phyloP scores from a whole-genome alignment of 2,888 invertebrate species.

The Noctua janthe region DNA sequence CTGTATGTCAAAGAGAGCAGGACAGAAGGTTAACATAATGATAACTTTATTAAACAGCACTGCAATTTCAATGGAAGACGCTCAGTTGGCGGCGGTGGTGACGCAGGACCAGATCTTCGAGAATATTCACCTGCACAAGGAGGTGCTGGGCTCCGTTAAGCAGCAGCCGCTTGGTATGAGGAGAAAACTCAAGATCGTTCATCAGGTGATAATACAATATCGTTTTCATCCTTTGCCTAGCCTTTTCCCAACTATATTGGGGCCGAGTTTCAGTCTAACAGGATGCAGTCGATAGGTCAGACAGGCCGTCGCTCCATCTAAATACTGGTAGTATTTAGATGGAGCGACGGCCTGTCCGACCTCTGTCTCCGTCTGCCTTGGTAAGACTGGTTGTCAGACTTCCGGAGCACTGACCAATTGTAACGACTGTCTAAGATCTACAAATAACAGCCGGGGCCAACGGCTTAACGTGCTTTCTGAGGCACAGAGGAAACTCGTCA shows the following conservation, averaged over 20 bases:
- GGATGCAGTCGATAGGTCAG: background rate
- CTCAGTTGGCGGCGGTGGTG: constrained; percentile 89
- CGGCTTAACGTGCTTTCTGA: no score
- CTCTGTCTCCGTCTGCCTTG: background rate
- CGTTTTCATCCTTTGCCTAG: background rate
- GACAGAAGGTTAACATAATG: background rate
- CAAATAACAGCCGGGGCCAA: no score
- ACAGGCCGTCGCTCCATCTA: no score
- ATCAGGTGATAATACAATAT: constrained; percentile 87
- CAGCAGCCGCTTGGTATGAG: constrained; percentile 96
- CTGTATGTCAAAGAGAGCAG: background rate
- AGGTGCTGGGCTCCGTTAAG: constrained; percentile 96
- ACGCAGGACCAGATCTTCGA: constrained; percentile 97
- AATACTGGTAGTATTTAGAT: background rate
- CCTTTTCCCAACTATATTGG: background rate
- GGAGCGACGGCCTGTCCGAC: background rate
- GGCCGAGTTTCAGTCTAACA: background rate
- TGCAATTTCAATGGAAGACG: constrained; percentile 94
- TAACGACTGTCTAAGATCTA: no score
- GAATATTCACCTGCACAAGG: constrained; percentile 97
- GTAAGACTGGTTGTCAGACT: no score
- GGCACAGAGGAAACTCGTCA: background rate
- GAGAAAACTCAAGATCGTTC: constrained; percentile 95
- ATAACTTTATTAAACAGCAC: constrained; percentile 87
- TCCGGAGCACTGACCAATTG: no score